A percentile compares a stretch with the other conserved stretches of the same genome.
phyloP scores from a whole-genome alignment of 2,113 vertebrate genomes.

The Pongo abelii region DNA sequence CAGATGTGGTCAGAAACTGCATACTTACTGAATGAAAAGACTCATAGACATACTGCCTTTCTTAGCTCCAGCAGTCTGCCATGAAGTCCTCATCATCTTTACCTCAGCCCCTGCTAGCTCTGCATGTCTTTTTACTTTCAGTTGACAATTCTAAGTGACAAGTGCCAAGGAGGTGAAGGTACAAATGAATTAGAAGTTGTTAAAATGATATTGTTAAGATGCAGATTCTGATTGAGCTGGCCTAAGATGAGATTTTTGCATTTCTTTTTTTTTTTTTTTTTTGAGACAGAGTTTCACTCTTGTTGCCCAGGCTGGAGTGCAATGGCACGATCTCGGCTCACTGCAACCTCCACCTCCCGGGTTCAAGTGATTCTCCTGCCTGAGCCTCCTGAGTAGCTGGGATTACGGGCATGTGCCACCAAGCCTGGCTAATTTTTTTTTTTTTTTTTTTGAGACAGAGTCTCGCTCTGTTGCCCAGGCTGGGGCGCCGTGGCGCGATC shows the following conservation, averaged over 20 bases:
- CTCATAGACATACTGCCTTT: neutral
- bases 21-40: conserved; percentile 20
- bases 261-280: neutral
- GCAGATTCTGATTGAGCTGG: neutral
- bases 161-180: neutral
- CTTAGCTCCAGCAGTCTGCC: neutral
- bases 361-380: too few relatives aligned
- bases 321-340: too few relatives aligned
- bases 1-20: conserved; percentile 17
- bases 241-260: neutral
- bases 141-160: neutral
- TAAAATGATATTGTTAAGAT: conserved; percentile 24
- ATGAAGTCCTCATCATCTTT: neutral
- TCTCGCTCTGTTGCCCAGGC: too few relatives aligned
- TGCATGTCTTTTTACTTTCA: neutral
- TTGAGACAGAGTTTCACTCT: too few relatives aligned
- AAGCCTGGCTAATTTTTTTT: too few relatives aligned
- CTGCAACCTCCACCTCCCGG: too few relatives aligned
- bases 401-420: too few relatives aligned
- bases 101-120: neutral
- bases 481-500: too few relatives aligned
- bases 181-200: neutral
- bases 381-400: too few relatives aligned
- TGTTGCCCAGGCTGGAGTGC: too few relatives aligned
- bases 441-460: too few relatives aligned